Conservation (phyloP, 2,888 invertebrate genomes). For the Tineola bisselliella region DNA sequence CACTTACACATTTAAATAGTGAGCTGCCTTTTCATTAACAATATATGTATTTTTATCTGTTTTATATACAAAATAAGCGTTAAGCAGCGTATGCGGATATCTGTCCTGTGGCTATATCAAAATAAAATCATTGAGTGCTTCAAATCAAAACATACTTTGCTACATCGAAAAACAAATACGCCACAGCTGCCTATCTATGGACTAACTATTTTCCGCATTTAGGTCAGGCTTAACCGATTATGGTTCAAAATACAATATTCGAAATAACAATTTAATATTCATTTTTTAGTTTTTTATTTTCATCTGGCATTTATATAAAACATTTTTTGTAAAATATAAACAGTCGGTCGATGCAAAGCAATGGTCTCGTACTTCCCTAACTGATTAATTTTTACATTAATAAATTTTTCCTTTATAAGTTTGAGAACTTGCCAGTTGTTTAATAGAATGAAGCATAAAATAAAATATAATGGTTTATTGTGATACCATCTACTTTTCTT, state of each 20-base stretch:
- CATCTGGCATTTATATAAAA: too few relatives aligned
- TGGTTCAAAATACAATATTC: background rate
- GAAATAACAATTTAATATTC: background rate
- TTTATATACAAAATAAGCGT: too few relatives aligned
- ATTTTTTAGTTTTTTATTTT: too few relatives aligned
- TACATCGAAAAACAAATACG: background rate
- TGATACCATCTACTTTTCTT: background rate
- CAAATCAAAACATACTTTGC: background rate
- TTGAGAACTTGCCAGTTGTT: background rate
- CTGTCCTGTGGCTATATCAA: background rate
- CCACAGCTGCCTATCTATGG: background rate
- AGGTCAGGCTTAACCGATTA: background rate
- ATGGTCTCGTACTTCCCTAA: too few relatives aligned
- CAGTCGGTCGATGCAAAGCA: too few relatives aligned
- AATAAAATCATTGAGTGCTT: background rate
- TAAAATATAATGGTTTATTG: slow-evolving; percentile 1
- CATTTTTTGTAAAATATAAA: too few relatives aligned
- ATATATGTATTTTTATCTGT: too few relatives aligned
- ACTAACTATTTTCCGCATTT: background rate
- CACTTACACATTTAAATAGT: too few relatives aligned
- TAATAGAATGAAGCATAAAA: background rate
- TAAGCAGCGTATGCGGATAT: too few relatives aligned
- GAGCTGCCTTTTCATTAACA: too few relatives aligned
- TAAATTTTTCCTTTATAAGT: background rate
- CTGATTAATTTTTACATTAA: background rate